Base-by-base conservation (phyloP, 2,888 invertebrate species). In the Euzetes globulus region DNA sequence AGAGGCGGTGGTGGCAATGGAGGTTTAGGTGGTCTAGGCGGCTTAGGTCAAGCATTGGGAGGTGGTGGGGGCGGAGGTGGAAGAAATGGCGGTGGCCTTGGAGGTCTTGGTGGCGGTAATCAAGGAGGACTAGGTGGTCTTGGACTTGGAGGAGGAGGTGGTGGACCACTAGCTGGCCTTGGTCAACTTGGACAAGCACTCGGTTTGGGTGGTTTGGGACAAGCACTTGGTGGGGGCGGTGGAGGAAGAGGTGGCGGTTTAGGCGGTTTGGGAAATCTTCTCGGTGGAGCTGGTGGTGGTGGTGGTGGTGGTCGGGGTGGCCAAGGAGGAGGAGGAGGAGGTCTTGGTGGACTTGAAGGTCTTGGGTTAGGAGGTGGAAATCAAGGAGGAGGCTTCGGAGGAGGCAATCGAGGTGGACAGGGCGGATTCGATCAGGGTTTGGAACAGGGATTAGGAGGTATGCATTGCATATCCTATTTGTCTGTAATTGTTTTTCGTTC, bases 371-470 rank as follows among this genome's bases (percentile, higher is more conserved):
- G 33, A 4, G 33, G 33, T 6, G 33, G 33, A 33, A 33, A 11
- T 11, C 25, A n/a, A 22, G 47, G 47, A 27, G 60, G 72, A 9
- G 47, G 37, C 17, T 9, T 15, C 19, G 50, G 27, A 22, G 50
- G 37, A 6, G 65, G 65, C n/a, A 65, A 41, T 29, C 17, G 29
- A 1, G 73, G 73, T 19, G 65, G 73, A 25, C 65, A 41, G 9
- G 73, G 73, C 65, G 73, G 73, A 65, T 25, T 63, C 13, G 73
- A 65, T 6, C 73, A 73, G 45, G 73, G 55, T 50, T 70, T 74
- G 1, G 74, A 70, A n/a, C 63, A 41, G 7, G 70, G 50, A 22
- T 45, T 68, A 19, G 68, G 74, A 41, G 74, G 74, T 63, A 70
- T 33, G 2, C 33, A 71, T 41, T 37, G 19, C 9, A 6, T 33